These are phyloP conservation scores for Macrosteles quadrilineatus DNA, from an alignment of 1,140 invertebrate species.

Conservation along the genomic window DNA sequence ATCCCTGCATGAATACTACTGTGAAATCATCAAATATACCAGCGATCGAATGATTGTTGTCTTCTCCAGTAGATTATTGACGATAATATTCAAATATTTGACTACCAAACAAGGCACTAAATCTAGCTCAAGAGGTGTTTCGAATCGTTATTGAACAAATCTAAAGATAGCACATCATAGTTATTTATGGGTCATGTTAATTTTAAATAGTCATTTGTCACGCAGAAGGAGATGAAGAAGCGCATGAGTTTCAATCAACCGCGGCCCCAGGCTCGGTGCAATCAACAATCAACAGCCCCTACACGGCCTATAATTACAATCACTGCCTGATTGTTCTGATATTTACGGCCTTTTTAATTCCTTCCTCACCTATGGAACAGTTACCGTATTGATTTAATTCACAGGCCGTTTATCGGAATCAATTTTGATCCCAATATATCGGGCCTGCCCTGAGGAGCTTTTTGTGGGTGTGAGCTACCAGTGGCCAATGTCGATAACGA, in stretches of 20 bases:
- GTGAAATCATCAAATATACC: too few relatives aligned
- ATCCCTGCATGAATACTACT: too few relatives aligned
- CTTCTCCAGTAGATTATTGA: too few relatives aligned
- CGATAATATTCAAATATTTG: too few relatives aligned
- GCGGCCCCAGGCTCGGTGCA: background rate
- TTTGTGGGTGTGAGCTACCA: background rate
- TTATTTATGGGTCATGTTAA: background rate
- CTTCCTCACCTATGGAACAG: background rate
- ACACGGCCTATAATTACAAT: background rate
- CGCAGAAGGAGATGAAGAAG: background rate
- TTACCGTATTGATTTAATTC: constrained; percentile 14
- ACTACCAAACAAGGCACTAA: too few relatives aligned
- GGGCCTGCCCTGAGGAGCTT: background rate
- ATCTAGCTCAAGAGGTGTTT: too few relatives aligned
- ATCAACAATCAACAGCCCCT: background rate
- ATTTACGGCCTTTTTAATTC: constrained; percentile 12
- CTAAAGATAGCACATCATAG: background rate
- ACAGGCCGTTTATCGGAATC: constrained; percentile 6
- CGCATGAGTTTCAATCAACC: background rate
- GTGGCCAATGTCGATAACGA: background rate
- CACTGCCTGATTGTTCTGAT: background rate
- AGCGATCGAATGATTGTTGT: too few relatives aligned
- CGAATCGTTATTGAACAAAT: background rate
- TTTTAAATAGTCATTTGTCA: background rate
- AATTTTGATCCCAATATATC: background rate